Evolutionary conservation across 92 coral and sea anemone genomes (phyloP).

Genomic region (Bergia puertoricense): DNA sequence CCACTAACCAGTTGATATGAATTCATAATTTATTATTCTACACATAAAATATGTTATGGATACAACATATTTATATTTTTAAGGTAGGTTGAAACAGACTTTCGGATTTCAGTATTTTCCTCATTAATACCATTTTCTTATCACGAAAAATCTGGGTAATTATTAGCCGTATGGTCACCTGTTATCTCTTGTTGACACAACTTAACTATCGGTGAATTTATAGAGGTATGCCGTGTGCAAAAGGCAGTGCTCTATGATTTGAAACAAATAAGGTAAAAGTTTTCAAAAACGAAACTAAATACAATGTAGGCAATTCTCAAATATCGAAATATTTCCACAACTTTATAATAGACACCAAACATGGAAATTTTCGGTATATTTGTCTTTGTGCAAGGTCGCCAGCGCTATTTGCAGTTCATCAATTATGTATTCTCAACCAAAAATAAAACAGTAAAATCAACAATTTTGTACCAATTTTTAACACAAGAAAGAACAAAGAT

Average conservation of each 20-base stretch:
- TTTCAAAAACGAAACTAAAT: neutral
- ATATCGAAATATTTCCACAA: neutral
- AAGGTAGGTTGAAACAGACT: neutral
- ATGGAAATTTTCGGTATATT: neutral
- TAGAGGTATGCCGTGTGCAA: no score
- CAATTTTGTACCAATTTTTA: neutral
- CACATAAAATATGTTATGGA: neutral
- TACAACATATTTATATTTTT: no score
- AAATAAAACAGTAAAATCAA: slow-evolving; percentile 5
- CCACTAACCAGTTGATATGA: neutral
- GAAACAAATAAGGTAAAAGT: no score
- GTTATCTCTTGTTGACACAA: neutral
- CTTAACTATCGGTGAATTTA: neutral
- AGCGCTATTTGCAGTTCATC: neutral
- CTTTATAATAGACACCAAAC: neutral
- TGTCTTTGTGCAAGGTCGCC: neutral
- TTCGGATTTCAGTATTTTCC: neutral
- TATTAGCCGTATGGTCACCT: neutral
- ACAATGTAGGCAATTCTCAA: no score
- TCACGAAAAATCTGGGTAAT: neutral
- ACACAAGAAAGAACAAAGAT: neutral
- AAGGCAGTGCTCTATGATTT: no score
- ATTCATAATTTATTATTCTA: neutral
- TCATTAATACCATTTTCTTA: no score
- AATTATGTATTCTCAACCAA: slow-evolving; percentile 21